Conservation (phyloP, 2,888 invertebrate genomes). For the Lucinisca nassula region DNA sequence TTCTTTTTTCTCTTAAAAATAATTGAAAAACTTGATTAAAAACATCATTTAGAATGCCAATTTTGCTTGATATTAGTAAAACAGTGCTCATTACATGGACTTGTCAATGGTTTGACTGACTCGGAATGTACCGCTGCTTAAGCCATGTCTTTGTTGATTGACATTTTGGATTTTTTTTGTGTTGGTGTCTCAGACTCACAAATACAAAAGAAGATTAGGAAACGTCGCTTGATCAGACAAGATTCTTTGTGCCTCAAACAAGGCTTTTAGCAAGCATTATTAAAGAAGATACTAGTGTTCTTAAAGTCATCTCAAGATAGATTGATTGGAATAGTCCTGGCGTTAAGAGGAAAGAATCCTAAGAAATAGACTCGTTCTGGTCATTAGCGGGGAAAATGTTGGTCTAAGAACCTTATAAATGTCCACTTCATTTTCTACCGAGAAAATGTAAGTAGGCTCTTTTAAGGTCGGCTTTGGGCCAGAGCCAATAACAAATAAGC, state of each 20-base stretch:
- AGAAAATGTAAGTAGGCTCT: too few species aligned
- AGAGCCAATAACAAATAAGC: too few species aligned
- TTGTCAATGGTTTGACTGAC: too few species aligned
- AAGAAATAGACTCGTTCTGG: slow-evolving; percentile 53
- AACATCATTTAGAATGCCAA: too few species aligned
- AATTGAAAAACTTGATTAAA: too few species aligned
- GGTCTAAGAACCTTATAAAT: neutral
- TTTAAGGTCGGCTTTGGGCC: too few species aligned
- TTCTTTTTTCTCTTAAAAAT: too few species aligned
- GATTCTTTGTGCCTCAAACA: neutral
- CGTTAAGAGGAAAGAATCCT: slow-evolving; percentile 53
- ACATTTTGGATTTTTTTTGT: neutral
- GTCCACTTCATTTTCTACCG: neutral
- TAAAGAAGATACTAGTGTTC: slow-evolving; percentile 8
- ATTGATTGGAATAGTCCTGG: slow-evolving; percentile 49
- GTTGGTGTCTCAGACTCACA: too few species aligned
- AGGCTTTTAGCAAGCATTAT: neutral
- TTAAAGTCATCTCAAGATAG: slow-evolving; percentile 46
- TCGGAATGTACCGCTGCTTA: too few species aligned
- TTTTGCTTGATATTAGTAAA: too few species aligned
- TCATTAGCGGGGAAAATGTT: slow-evolving; percentile 54
- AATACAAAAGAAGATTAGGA: neutral
- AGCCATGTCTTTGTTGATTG: too few species aligned
- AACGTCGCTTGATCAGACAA: neutral
- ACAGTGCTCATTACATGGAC: too few species aligned